Conservation (phyloP, 2,797 vertebrate genomes). For the Aplochiton taeniatus region DNA sequence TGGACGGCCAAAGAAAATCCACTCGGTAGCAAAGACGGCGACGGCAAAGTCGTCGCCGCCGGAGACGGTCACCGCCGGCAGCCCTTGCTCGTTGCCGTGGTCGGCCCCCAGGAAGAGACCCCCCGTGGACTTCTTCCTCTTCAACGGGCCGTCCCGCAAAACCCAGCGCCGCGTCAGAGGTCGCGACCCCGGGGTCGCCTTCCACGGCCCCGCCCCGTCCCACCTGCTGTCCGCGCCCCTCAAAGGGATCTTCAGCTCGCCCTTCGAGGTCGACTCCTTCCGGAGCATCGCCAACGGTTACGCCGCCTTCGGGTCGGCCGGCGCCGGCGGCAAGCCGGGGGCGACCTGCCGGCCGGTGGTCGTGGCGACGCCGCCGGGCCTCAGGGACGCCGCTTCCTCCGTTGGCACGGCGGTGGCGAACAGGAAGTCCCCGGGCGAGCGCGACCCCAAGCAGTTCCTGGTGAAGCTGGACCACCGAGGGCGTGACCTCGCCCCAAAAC, state of each 20-base stretch:
- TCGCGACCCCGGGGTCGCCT: slow-evolving; percentile 82
- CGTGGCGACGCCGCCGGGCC: slow-evolving; percentile 37
- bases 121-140: slow-evolving; percentile 88
- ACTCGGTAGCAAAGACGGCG: slow-evolving; percentile 74
- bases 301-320: slow-evolving; percentile 74
- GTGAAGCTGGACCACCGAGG: slow-evolving; percentile 97
- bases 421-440: slow-evolving; percentile 56
- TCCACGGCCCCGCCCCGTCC: slow-evolving; percentile 72
- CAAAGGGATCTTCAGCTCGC: slow-evolving; percentile 89
- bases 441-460: slow-evolving; percentile 86
- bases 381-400: slow-evolving; percentile 47
- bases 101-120: slow-evolving; percentile 82
- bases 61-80: slow-evolving; percentile 64
- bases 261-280: slow-evolving; percentile 92
- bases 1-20: slow-evolving; percentile 82
- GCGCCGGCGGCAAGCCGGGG: slow-evolving; percentile 18
- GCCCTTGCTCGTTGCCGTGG: slow-evolving; percentile 83
- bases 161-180: slow-evolving; percentile 74
- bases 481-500: slow-evolving; percentile 98
- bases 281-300: slow-evolving; percentile 94
- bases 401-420: slow-evolving; percentile 31
- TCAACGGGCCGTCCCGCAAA: slow-evolving; percentile 85
- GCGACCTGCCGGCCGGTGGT: slow-evolving; percentile 33
- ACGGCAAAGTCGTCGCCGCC: slow-evolving; percentile 35
- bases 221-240: slow-evolving; percentile 58